Evolutionary conservation across 2,797 vertebrate species (phyloP).

Genomic region (Periophthalmus magnuspinnatus): DNA sequence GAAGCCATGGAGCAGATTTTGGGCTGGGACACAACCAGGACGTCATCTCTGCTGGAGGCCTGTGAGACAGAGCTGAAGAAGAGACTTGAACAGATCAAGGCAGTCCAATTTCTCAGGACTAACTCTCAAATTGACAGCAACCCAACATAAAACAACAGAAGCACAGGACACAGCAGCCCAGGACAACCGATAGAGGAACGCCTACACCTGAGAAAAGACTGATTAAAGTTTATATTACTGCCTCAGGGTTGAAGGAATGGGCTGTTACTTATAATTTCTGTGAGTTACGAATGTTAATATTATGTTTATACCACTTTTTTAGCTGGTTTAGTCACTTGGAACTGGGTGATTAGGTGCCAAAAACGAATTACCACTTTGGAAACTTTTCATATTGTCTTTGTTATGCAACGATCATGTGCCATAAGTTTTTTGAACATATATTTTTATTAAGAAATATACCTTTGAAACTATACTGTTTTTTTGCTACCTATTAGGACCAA

Average conservation of each 20-base stretch:
- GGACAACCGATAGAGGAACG: slow-evolving; percentile 40
- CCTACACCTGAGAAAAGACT: slow-evolving; percentile 54
- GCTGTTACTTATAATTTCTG: slow-evolving; percentile 34
- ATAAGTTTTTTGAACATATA: slow-evolving; percentile 12
- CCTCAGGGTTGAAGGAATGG: slow-evolving; percentile 43
- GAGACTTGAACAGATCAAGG: slow-evolving; percentile 72
- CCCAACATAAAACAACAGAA: slow-evolving; percentile 19
- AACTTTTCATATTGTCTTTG: not conserved
- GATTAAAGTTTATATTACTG: slow-evolving; percentile 47
- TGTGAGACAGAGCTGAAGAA: slow-evolving; percentile 70
- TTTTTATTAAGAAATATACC: not conserved
- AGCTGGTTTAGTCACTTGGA: not conserved
- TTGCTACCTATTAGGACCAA: not conserved
- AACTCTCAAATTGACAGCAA: slow-evolving; percentile 37
- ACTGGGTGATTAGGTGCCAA: slow-evolving; percentile 30
- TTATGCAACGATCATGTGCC: not conserved
- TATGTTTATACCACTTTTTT: slow-evolving; percentile 18
- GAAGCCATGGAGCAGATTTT: slow-evolving; percentile 67
- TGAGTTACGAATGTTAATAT: slow-evolving; percentile 54
- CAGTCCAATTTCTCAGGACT: slow-evolving; percentile 69
- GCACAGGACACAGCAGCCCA: slow-evolving; percentile 22
- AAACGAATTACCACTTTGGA: slow-evolving; percentile 15
- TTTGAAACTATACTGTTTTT: not conserved
- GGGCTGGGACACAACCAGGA: slow-evolving; percentile 66
- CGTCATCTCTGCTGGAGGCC: slow-evolving; percentile 63